Evolutionary conservation across 2,888 invertebrate genomes (phyloP), one percentile per base, ranked within the genome.

Genomic region (Papilio protenor): DNA sequence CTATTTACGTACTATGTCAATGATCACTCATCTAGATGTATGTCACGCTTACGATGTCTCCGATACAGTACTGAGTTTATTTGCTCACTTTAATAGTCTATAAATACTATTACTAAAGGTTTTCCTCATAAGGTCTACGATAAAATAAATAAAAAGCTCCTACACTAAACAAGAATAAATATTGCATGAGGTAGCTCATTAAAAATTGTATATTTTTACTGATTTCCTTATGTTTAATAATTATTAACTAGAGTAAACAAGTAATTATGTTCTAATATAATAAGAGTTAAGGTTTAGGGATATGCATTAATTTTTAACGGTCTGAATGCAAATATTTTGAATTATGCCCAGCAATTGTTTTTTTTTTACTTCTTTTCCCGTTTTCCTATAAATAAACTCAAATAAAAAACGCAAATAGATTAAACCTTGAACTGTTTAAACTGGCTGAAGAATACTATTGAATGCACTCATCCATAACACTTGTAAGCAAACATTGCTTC

Each of bases 21-120:
- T 64, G 64, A 66, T 69, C 66, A 69, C 45, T 69, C 45, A 69
- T 69, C n/a, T 69, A 45, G 12, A 69, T 69, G 66, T 69, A 45
- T 69, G 66, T 69, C 66, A 69, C 66, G 66, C 21, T 69, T 66
- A 23, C 8, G n/a, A 11, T n/a, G 12, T 21, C 66, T 21, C n/a
- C 66, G 4, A 21, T 69, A 66, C 66, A 45, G n/a, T n/a, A 11
- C 12, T 69, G 12, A 45, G 4, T n/a, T 69, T 69, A 45, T 69
- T 69, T 69, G 40, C 12, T 69, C 45, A 14, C 45, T 69, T 69
- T 21, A 69, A 69, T 14, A 45, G 66, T 40, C n/a, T 69, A 21
- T 40, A 69, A 69, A 69, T 66, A 40, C n/a, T 40, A 40, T 11
- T 40, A 18, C 11, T 11, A 66, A 40, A 66, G n/a, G 11, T 64